These are phyloP conservation scores for Psilopsiagon aurifrons DNA, from an alignment of 2,113 vertebrate species.

Conservation along the genomic window DNA sequence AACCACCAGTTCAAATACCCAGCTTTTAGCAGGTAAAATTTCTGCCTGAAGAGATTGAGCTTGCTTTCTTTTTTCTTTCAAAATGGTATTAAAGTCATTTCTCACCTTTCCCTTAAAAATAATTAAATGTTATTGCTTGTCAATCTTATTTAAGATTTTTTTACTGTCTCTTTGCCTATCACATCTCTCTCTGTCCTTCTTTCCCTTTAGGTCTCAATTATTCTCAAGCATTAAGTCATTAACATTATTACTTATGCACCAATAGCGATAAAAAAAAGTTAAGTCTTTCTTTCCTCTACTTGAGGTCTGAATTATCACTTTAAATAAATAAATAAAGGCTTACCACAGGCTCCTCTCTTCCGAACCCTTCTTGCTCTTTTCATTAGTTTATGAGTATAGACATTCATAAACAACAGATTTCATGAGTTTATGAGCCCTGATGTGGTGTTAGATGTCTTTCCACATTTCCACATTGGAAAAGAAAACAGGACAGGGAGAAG, in stretches of 20 bases:
- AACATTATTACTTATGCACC: background rate
- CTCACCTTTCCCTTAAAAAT: background rate
- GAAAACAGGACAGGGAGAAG: background rate
- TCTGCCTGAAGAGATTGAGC: background rate
- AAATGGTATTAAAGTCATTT: constrained; percentile 23
- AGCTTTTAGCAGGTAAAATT: background rate
- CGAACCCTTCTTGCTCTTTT: background rate
- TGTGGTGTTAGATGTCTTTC: background rate
- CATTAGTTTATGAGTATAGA: background rate
- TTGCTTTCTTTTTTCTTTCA: background rate
- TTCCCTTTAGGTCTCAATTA: background rate
- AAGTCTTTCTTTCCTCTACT: background rate
- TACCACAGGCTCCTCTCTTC: background rate
- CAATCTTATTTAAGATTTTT: background rate
- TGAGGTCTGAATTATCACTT: background rate
- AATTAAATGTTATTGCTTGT: constrained; percentile 6
- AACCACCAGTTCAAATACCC: background rate
- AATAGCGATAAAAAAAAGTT: background rate
- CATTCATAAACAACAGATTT: background rate
- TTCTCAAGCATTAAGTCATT: background rate
- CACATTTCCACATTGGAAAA: background rate
- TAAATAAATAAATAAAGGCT: background rate
- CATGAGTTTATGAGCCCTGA: background rate
- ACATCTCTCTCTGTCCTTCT: background rate
- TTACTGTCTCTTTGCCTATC: background rate